These are phyloP conservation scores for Mustelus asterias DNA, from an alignment of 2,113 vertebrate genomes.

Conservation along the genomic window DNA sequence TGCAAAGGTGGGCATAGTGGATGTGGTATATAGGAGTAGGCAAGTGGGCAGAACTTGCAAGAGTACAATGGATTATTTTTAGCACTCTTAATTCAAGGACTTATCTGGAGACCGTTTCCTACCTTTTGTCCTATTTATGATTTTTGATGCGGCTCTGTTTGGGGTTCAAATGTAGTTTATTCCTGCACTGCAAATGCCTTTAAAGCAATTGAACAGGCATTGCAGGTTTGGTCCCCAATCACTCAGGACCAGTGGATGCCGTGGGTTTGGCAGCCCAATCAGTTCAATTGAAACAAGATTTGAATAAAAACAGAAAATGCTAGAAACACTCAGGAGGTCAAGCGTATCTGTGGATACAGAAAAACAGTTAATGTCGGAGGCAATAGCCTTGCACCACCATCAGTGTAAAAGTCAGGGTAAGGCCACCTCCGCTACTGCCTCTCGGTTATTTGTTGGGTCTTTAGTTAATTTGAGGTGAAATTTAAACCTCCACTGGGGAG, in stretches of 20 bases:
- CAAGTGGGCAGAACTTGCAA: no score
- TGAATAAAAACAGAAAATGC: neutral
- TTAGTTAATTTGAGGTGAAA: neutral
- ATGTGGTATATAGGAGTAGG: no score
- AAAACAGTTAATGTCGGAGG: neutral
- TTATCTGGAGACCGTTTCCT: neutral
- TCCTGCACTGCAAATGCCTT: neutral
- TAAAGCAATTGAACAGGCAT: neutral
- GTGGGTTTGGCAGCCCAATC: neutral
- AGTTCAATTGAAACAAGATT: neutral
- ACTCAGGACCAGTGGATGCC: neutral
- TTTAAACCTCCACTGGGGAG: neutral
- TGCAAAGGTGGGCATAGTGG: no score
- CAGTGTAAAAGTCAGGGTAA: neutral
- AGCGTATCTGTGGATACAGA: neutral
- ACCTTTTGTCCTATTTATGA: neutral
- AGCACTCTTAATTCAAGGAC: no score
- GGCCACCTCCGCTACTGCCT: neutral
- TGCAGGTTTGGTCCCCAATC: neutral
- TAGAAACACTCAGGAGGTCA: no score
- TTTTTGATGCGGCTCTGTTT: neutral
- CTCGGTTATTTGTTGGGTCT: no score
- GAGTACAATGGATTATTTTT: no score
- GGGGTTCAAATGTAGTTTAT: neutral
- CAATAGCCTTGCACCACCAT: neutral